Evolutionary conservation across 2,888 invertebrate species (phyloP), one percentile per base, ranked within the genome.

Genomic region (Sinelater perroti): DNA sequence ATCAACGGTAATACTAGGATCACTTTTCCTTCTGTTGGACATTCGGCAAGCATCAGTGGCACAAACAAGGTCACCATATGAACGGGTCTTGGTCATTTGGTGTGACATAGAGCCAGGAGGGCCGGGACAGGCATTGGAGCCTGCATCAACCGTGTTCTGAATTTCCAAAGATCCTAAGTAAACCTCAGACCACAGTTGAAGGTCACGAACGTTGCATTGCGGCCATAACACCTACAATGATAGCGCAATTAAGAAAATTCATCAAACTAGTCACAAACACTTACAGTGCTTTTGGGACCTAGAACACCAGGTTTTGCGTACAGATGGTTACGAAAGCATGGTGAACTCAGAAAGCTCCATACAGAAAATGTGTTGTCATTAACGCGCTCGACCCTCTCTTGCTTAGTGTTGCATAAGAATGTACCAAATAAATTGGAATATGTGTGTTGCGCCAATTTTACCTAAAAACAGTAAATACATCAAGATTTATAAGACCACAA

Each of bases 371-470:
- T 87, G 65, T 85, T 82, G 61, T 88, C 88, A 45, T 81, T 79
- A 58, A 88, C 85, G 51, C 87, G 84, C 62, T 84, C 79, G 44
- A 79, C 75, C 28, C 93, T 85, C 78, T 93, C 92, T 68, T 87
- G 87, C 46, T 85, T 80, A 30, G 89, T 86, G 83, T 97, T 97
- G 80, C 93, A 95, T 66, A 97, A 84, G 83, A 98, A 98, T 68
- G 96, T 97, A 67, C 97, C 97, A 82, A 96, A 98, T 74, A 98
- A 85, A 79, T 95, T 94, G 59, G 97, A 96, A 80, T 97, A 95
- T 44, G 91, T 90, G 81, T 98, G 98, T 66, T 96, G 95, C 1
- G 91, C 94, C 72, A 98, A 82, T 82, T 97, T 97, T 61, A 96
- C 90, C 95, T 96, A 77, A 21, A 80, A 76, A 60, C 52, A 62